Evolutionary conservation across 2,888 invertebrate species (phyloP), one percentile per base, ranked within the genome.

Genomic region (Poecilobothrus nobilitatus): DNA sequence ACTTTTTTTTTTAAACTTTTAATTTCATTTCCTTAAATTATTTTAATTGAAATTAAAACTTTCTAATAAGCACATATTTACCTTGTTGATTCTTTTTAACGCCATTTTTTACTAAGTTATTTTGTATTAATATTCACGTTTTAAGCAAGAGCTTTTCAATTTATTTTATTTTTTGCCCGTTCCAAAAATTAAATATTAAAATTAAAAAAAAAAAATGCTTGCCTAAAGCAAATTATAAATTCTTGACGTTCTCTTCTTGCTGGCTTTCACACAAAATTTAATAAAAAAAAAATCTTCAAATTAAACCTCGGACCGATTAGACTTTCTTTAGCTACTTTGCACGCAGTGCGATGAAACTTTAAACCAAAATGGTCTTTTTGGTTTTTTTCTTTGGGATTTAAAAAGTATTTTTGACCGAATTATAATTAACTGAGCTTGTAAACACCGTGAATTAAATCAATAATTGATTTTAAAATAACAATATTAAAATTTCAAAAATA

Each of bases 81-180:
- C 91, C 93, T 94, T 94, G 89, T 94, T 94, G 89, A 94, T 94
- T 91, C 94, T 91, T 91, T 94, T 94, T 91, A 94, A 91, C 89
- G 94, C 94, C 94, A 94, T 94, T 89, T 89, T 67, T 67, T 53
- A 44, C 64, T 67, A 66, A 53, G 18, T 53, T 53, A 53, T 53
- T 53, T 53, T 53, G 53, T 15, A 53, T 53, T 53, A 53, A 53
- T 53, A 53, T 53, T 53, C 53, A 53, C 53, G 53, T 53, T 53
- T 15, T 53, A 53, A 53, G 53, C 15, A 53, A 53, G 41, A 53
- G 18, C 53, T 53, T 53, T 53, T n/a, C 18, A 53, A 53, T 53
- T 53, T 12, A 53, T 12, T 18, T 18, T 18, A 18, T 18, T 18
- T 18, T 53, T 53, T n/a, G 18, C 53, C 53, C 53, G 53, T 53